Base-by-base conservation (phyloP, 2,797 vertebrate species). In the Alcedo atthis region DNA sequence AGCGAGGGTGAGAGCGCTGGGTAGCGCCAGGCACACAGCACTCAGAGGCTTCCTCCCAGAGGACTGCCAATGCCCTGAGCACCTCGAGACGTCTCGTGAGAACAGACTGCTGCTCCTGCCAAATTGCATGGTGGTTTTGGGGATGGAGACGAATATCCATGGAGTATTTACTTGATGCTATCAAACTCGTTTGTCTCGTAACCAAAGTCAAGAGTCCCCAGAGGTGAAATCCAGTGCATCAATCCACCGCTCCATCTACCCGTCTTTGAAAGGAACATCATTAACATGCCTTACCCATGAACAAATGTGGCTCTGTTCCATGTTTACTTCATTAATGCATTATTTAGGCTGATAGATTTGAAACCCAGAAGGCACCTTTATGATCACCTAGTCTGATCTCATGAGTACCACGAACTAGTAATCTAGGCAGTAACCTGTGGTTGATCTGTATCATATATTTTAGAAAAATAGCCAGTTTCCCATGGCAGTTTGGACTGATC, bases 191-290 rank as follows among this genome's bases (percentile, higher is more conserved):
- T 95, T 96, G 92, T 94, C 91, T 96, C 15, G 4, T 84, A 92
- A 96, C 78, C 88, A 92, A 87, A 95, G 76, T 90, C 90, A 92
- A 92, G 86, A 95, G 94, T 94, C 93, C 92, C 96, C 81, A 94
- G 92, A 95, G 95, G 95, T 95, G 93, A 96, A 94, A 95, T 96
- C 89, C 92, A 93, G 92, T 93, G 93, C 96, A 95, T 78, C 90
- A 92, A 92, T 89, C 63, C 93, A 25, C 76, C 57, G 63, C 79
- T 94, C 81, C 81, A 83, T 75, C 81, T 59, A 76, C 63, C 61
- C 55, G 43, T 82, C 86, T 92, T 87, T 92, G 77, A 89, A 92
- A 93, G 84, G 58, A 93, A 58, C 92, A 93, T 66, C 89, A 95
- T 92, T 95, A 94, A 92, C 94, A 49, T 96, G 86, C 95, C 92